Evolutionary conservation across 1,140 invertebrate genomes (phyloP).

Genomic region (Olivierus martensii): DNA sequence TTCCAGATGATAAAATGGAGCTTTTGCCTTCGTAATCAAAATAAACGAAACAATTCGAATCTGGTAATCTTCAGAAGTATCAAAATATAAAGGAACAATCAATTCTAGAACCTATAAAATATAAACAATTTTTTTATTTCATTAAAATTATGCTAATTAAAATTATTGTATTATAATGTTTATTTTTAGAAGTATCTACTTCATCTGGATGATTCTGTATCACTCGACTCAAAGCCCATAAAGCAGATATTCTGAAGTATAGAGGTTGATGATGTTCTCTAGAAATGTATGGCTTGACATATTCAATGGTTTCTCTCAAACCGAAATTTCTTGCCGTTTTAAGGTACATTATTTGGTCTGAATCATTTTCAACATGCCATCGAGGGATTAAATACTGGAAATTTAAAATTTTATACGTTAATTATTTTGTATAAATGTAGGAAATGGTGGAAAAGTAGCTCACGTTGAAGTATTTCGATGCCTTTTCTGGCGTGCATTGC

Average conservation of each 20-base stretch:
- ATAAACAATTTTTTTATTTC: background rate
- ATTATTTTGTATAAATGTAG: background rate
- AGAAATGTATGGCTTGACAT: constrained; percentile 5
- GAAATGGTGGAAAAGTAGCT: background rate
- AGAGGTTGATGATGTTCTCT: background rate
- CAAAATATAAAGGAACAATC: constrained; percentile 11
- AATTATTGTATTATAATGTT: background rate
- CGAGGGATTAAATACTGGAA: constrained; percentile 4
- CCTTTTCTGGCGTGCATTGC: constrained; percentile 1
- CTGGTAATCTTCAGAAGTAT: constrained; percentile 12
- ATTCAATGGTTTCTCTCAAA: constrained; percentile 4
- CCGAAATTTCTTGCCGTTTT: constrained; percentile 10
- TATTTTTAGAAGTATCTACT: constrained; percentile 8
- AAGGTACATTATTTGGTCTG: background rate
- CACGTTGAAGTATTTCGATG: constrained; percentile 11
- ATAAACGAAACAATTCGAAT: constrained; percentile 9
- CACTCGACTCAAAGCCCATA: constrained; percentile 5
- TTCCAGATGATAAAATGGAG: constrained; percentile 7
- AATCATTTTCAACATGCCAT: background rate
- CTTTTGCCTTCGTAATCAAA: background rate
- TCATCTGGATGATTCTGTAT: constrained; percentile 8
- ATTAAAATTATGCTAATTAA: background rate
- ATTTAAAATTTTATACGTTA: background rate
- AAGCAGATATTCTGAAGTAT: constrained; percentile 1
- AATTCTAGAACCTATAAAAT: constrained; percentile 1